Percentiles rank a stretch among this genome's conserved stretches.
These are phyloP conservation scores for Piscicola geometra DNA, from an alignment of 2,888 invertebrate species.

Conservation along the genomic window DNA sequence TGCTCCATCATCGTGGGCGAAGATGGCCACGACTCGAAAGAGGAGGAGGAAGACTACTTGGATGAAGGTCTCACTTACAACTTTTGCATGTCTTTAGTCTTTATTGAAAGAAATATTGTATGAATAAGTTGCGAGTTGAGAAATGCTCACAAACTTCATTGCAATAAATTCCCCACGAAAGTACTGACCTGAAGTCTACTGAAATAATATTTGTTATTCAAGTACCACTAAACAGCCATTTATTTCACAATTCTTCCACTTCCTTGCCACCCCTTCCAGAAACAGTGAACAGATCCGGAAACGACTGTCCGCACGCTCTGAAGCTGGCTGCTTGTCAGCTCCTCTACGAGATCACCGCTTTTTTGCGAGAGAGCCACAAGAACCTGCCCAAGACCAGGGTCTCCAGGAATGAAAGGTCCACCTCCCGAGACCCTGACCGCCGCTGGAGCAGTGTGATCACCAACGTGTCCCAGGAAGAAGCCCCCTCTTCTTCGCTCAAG, in stretches of 20 bases:
- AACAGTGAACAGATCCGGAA: slow-evolving; percentile 53
- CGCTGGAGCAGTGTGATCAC: slow-evolving; percentile 84
- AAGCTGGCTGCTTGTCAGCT: slow-evolving; percentile 87
- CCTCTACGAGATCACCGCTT: slow-evolving; percentile 92
- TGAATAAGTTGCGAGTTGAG: too few species aligned
- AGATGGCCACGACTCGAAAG: slow-evolving; percentile 55
- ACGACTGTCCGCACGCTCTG: slow-evolving; percentile 66
- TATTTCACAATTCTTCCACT: too few species aligned
- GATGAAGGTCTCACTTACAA: slow-evolving; percentile 71
- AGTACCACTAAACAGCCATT: too few species aligned
- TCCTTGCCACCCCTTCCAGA: slow-evolving; percentile 45
- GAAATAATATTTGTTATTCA: too few species aligned
- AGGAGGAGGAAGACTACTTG: slow-evolving; percentile 83
- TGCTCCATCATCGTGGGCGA: slow-evolving; percentile 53
- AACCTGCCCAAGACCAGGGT: slow-evolving; percentile 57
- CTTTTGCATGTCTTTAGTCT: too few species aligned
- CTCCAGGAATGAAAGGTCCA: slow-evolving; percentile 39
- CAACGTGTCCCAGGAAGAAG: slow-evolving; percentile 42
- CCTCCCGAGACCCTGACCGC: slow-evolving; percentile 56
- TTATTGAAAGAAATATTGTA: too few species aligned
- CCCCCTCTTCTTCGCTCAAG: too few species aligned
- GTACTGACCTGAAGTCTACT: too few species aligned
- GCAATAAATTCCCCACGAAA: too few species aligned
- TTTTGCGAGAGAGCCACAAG: slow-evolving; percentile 91
- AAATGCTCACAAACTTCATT: too few species aligned